Conservation (phyloP, 2,888 invertebrate genomes). For the Plemyria rubiginata region DNA sequence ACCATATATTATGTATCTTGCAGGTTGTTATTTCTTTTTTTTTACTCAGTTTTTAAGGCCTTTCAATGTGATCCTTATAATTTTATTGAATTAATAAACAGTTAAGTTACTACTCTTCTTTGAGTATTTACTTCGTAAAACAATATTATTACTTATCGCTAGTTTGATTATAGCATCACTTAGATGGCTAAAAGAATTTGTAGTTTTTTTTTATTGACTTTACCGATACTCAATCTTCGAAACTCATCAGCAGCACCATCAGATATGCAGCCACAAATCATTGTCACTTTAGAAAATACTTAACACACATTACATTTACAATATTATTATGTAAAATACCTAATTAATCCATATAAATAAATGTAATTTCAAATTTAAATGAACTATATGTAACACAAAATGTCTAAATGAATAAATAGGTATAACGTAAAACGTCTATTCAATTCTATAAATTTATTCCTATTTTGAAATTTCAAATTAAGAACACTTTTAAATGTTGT, state of each 20-base stretch:
- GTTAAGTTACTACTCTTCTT: too few species aligned
- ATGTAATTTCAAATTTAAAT: background rate
- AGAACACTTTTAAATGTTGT: background rate
- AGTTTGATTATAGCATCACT: background rate
- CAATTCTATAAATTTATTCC: background rate
- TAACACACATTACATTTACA: too few species aligned
- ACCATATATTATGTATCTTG: too few species aligned
- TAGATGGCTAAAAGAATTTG: background rate
- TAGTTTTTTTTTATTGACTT: slow-evolving; percentile 27
- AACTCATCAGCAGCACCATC: slow-evolving; percentile 43
- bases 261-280: slow-evolving; percentile 46
- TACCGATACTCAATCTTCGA: slow-evolving; percentile 47
- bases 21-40: too few species aligned
- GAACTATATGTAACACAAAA: background rate
- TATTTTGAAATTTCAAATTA: slow-evolving; percentile 6
- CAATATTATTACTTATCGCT: too few species aligned
- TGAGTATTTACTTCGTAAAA: too few species aligned
- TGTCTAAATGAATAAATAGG: background rate
- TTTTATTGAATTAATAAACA: too few species aligned
- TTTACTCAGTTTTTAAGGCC: too few species aligned
- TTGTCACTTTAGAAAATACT: slow-evolving; percentile 1
- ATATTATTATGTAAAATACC: too few species aligned
- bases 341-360: too few species aligned
- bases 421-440: background rate
- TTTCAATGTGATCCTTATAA: too few species aligned